Evolutionary conservation across 2,888 invertebrate species (phyloP).

Genomic region (Drosophila testacea): DNA sequence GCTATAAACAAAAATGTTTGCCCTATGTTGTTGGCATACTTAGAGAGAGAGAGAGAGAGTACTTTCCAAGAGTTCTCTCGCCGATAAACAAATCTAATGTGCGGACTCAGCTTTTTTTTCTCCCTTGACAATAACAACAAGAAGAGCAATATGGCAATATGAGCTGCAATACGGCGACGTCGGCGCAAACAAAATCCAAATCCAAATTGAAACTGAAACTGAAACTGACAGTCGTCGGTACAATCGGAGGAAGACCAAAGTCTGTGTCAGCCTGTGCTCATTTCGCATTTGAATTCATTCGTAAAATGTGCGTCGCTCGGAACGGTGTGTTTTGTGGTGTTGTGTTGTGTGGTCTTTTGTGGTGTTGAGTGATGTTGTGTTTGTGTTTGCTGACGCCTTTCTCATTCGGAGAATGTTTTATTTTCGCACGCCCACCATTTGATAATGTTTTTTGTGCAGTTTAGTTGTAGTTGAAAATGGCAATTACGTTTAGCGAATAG

Average conservation of each 20-base stretch:
- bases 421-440: constrained; percentile 28
- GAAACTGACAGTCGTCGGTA: constrained; percentile 1
- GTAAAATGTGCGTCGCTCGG: constrained; percentile 77
- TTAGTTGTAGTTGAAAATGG: constrained; percentile 26
- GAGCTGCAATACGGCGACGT: constrained; percentile 37
- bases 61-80: constrained; percentile 23
- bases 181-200: constrained; percentile 44
- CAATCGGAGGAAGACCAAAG: constrained; percentile 7
- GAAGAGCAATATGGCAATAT: constrained; percentile 13
- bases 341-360: constrained; percentile 15
- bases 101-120: constrained; percentile 12
- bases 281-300: constrained; percentile 79
- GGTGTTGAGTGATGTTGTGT: constrained; percentile 12
- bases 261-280: constrained; percentile 62
- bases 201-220: constrained; percentile 46
- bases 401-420: constrained; percentile 5
- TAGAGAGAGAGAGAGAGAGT: constrained; percentile 19
- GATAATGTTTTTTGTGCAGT: constrained; percentile 28
- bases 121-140: background rate
- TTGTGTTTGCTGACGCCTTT: constrained; percentile 45
- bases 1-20: constrained; percentile 62
- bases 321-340: constrained; percentile 51
- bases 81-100: constrained; percentile 69
- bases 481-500: constrained; percentile 14
- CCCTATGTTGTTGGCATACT: constrained; percentile 27